Evolutionary conservation across 2,888 invertebrate genomes (phyloP).

Genomic region (Chironomus riparius): DNA sequence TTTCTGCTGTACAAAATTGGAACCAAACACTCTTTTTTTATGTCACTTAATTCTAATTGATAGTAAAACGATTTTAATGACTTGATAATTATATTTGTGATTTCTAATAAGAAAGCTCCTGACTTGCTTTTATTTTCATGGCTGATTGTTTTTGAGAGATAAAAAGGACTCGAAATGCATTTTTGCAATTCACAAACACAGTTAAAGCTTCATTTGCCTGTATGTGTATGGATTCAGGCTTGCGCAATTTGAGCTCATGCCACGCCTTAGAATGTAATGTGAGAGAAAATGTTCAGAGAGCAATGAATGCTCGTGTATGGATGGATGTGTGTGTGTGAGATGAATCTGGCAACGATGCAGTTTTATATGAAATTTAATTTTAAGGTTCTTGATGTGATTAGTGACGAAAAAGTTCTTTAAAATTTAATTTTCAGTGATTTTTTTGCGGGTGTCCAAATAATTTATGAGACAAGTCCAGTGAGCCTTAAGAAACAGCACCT

Average conservation of each 20-base stretch:
- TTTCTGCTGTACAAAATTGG: background rate
- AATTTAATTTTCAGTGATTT: background rate
- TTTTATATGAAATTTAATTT: background rate
- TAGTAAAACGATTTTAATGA: background rate
- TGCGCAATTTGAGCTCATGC: background rate
- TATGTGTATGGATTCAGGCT: background rate
- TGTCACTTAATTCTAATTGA: background rate
- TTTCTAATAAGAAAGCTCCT: background rate
- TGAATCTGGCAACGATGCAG: slow-evolving; percentile 10
- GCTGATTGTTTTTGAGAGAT: slow-evolving; percentile 15
- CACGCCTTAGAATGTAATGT: background rate
- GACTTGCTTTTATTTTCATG: background rate
- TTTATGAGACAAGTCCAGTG: background rate
- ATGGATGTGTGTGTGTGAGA: background rate
- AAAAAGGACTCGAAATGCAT: slow-evolving; percentile 5
- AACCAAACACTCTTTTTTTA: background rate
- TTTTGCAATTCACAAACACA: background rate
- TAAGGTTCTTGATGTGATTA: background rate
- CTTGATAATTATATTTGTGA: background rate
- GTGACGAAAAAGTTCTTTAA: background rate
- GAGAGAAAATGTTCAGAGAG: background rate
- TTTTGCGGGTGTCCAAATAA: background rate
- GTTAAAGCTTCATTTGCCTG: background rate
- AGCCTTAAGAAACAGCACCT: no score
- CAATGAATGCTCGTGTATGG: background rate